Evolutionary conservation across 2,888 invertebrate genomes (phyloP), one percentile per base, ranked within the genome.

Genomic region (Idaea aversata): DNA sequence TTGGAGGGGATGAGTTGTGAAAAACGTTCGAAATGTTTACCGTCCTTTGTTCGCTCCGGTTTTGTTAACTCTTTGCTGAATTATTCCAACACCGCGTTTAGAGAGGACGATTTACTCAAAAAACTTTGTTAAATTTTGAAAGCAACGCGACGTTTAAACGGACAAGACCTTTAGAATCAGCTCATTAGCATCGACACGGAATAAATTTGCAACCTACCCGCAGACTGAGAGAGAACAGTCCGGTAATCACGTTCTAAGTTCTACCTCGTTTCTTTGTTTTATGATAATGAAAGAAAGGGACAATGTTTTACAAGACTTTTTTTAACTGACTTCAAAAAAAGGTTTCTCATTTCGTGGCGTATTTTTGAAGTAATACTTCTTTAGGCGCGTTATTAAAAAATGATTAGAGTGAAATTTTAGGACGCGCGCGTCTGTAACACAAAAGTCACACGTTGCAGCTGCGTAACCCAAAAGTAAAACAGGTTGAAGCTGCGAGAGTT

Each of bases 171-270:
- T 73, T 75, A 72, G 73, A 74, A 77, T 74, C 74, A 77, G 71
- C 80, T 83, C 80, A 82, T 84, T 84, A 82, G 77, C 80, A 80
- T 80, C 69, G 71, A 76, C 74, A 72, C 75, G 67, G 77, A 78
- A 80, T 81, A 82, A 70, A 77, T 76, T 81, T 75, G 67, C 64
- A 64, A 65, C 69, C 65, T 68, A 68, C 69, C 66, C 70, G 69
- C 65, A 47, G 47, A 47, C 47, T 47, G 47, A 10, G 47, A 47
- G 47, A 47, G 47, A 47, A 10, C 47, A 47, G 47, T 47, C 13
- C 10, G 47, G 47, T 10, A 47, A 47, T 47, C 47, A 13, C 47
- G 47, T 47, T 13, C 25, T 25, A 13, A 4, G 47, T 47, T 47
- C 13, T 47, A 47, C 47, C 47, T 47, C 7, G 47, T 47, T 10